phyloP scores from a whole-genome alignment of 2,797 vertebrate species.

The Mareca strepera region DNA sequence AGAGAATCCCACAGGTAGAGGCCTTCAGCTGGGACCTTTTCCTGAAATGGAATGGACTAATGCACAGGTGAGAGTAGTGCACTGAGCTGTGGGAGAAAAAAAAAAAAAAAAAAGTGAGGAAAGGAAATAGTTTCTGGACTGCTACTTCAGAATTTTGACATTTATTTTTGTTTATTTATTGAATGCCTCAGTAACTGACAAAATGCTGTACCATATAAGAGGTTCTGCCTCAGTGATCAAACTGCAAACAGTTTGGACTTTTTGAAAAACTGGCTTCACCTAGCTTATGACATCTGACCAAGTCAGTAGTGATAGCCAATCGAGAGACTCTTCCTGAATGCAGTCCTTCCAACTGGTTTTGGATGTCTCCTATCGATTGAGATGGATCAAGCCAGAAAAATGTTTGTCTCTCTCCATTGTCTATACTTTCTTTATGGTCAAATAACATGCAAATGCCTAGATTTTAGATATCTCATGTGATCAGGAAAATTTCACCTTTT shows the following conservation, averaged over 20 bases:
- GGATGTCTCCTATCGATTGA: neutral
- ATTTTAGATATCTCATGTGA: neutral
- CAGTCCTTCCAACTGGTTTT: neutral
- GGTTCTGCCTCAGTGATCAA: neutral
- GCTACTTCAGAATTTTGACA: neutral
- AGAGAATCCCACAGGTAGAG: slow-evolving; percentile 72
- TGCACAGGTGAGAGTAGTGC: slow-evolving; percentile 67
- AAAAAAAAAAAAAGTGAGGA: neutral
- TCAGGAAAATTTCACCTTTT: neutral
- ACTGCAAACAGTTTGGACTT: neutral
- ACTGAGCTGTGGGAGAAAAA: slow-evolving; percentile 26
- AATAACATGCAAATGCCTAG: neutral
- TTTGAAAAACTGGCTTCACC: neutral
- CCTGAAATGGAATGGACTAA: slow-evolving; percentile 74
- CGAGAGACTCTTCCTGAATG: neutral
- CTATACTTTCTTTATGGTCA: neutral
- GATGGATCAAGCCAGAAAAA: neutral
- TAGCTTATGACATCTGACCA: neutral
- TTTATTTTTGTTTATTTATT: neutral
- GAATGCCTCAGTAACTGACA: neutral
- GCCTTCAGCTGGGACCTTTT: slow-evolving; percentile 72
- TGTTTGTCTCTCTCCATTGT: neutral
- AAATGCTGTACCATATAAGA: neutral
- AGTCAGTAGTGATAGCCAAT: accelerated
- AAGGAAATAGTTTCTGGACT: slow-evolving; percentile 29